Base-by-base conservation (phyloP, 2,797 vertebrate genomes). In the Ceryle rudis region DNA sequence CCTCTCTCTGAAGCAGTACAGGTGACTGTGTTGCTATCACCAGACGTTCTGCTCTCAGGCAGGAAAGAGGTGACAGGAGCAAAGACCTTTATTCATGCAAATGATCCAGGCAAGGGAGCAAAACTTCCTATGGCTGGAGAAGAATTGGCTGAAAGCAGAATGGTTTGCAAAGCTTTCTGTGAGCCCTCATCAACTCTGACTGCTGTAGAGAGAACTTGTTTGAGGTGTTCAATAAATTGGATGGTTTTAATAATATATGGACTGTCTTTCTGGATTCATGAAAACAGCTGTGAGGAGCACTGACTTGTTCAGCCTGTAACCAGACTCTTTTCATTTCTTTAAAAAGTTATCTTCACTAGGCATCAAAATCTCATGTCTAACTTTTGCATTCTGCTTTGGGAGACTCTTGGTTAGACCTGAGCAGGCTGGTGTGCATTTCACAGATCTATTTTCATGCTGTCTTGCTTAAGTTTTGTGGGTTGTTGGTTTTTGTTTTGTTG, bases 211-310 rank as follows among this genome's bases (percentile, higher is more conserved):
- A 80, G 74, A 89, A 71, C 78, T 72, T 77, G 60, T 89, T 90
- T 84, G 80, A 96, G 73, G 66, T 62, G 58, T 49, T 90, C 92
- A 41, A 80, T 93, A 97, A 96, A 97, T 95, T 96, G 95, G 90
- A 47, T 87, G 67, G 78, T 78, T 95, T 97, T 93, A 97, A 97
- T 97, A 97, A 97, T 97, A 89, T 69, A 97, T 97, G 71, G 94
- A 90, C 88, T 89, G 57, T 92, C 67, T 41, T 96, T 88, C 91
- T 85, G 65, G 81, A 81, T 94, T 81, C 9, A 1, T 73, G 78
- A 92, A 87, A 93, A 72, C 42, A 47, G 46, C 72, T 60, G 46
- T 70, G 89, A 84, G 78, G 79, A 94, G 83, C 52, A 89, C 35
- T 71, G 86, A 51, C 89, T 95, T 83, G 15, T 71, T 94, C 88